Base-by-base conservation (phyloP, 2,113 vertebrate species). In the Merops nubicus region DNA sequence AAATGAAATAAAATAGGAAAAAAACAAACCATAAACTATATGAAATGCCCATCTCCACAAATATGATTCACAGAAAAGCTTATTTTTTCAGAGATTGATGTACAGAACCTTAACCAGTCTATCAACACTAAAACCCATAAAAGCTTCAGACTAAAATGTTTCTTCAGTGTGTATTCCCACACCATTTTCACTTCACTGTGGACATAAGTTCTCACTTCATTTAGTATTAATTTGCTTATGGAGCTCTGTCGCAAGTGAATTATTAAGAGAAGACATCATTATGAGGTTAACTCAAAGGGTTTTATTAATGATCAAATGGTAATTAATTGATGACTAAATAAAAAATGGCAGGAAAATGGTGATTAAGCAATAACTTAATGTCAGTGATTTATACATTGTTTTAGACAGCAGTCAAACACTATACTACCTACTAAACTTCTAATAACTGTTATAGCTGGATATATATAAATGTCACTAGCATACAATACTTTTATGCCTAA, bases 111-210 rank as follows among this genome's bases (percentile, higher is more conserved):
- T 85, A 65, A 33, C 13, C 38, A 25, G 13, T 29, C n/a, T 67
- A 47, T n/a, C 34, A 74, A 85, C 28, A 56, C 23, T 17, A 78
- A 93, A 88, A 31, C 2, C 19, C 31, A 33, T 19, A 2, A 74
- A 85, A 54, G 40, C 11, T 54, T 85, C 36, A 56, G 25, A 56
- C 8, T 33, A 33, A 34, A 64, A 25, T 67, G 75, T 38, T 80
- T 50, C 29, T 28, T 70, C 12, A 82, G 34, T 3, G 14, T 21
- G 15, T 59, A 43, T 57, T 85, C 8, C 40, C 29, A 73, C 62
- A 81, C 4, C 0, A 0, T 63, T 85, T 73, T 47, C 48, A 50
- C 40, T 31, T 81, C 43, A 77, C 22, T 40, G 17, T 8, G 11
- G 36, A 42, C 8, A 18, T 3, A n/a, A 8, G 8, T 60, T 81